Conservation (phyloP, 2,888 invertebrate genomes). For the Hirtodrosophila trivittata region DNA sequence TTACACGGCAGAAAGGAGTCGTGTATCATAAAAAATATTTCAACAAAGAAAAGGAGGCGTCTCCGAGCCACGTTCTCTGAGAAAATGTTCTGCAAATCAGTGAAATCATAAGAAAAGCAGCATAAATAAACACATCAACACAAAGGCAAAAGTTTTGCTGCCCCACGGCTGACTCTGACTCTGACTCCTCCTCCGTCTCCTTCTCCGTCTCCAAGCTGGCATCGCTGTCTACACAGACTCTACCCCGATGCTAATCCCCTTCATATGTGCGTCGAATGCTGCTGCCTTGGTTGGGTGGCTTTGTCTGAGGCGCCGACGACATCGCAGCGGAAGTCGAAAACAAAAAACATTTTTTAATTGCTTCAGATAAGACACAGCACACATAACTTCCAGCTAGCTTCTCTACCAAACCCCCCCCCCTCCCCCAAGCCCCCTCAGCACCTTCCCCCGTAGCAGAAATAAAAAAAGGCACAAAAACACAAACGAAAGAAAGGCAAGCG, state of each 20-base stretch:
- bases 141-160: conserved; percentile 65
- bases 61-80: conserved; percentile 10
- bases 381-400: conserved; percentile 53
- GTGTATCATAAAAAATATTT: conserved; percentile 17
- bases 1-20: not conserved
- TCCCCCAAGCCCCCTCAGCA: conserved; percentile 1
- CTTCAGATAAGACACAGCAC: conserved; percentile 79
- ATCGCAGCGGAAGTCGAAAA: conserved; percentile 57
- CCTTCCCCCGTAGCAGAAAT: not conserved
- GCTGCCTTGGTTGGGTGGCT: conserved; percentile 29
- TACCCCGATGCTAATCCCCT: conserved; percentile 15
- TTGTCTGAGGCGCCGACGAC: conserved; percentile 41
- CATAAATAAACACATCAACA: conserved; percentile 77
- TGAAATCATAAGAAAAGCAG: conserved; percentile 49
- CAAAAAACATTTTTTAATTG: conserved; percentile 78
- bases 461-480: conserved; percentile 7
- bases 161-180: conserved; percentile 31
- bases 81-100: conserved; percentile 51
- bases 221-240: conserved; percentile 21
- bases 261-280: conserved; percentile 44
- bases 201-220: conserved; percentile 5
- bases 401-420: conserved; percentile 8
- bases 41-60: conserved; percentile 12
- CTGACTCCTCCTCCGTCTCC: conserved; percentile 1
- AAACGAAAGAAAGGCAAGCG: conserved; percentile 46